Percentiles rank a stretch among this genome's conserved stretches.
phyloP scores from a whole-genome alignment of 2,797 vertebrate genomes.

The Acomys russatus region DNA sequence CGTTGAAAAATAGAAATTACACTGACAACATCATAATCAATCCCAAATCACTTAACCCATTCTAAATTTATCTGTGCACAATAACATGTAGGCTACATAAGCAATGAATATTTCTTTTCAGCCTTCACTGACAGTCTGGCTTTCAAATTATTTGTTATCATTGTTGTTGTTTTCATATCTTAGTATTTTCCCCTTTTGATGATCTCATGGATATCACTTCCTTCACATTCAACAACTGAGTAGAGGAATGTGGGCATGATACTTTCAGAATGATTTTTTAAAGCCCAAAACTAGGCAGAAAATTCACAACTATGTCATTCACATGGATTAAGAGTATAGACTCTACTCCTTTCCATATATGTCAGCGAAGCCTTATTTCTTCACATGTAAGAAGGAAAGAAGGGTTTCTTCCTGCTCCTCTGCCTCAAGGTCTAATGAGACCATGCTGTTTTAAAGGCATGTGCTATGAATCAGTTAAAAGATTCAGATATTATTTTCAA shows the following conservation, averaged over 20 bases:
- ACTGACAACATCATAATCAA: neutral
- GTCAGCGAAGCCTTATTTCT: neutral
- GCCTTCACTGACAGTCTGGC: neutral
- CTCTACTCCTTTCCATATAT: neutral
- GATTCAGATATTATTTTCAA: conserved; percentile 8
- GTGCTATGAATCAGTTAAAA: neutral
- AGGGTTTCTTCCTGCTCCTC: neutral
- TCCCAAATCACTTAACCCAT: neutral
- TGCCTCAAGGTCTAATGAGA: neutral
- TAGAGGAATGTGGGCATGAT: neutral
- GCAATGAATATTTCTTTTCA: neutral
- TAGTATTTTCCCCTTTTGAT: conserved; percentile 1
- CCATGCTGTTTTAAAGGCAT: neutral
- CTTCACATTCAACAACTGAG: neutral
- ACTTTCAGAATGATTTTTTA: neutral
- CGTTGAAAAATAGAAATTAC: conserved; percentile 25
- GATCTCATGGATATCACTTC: neutral
- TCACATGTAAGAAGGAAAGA: neutral
- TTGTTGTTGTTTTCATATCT: neutral
- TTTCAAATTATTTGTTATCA: neutral
- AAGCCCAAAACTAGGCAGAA: neutral
- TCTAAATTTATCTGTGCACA: neutral
- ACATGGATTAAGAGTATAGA: neutral
- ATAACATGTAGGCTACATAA: neutral
- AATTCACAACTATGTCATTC: rapidly evolving